These are phyloP conservation scores for Orchesella cincta DNA, from an alignment of 1,140 invertebrate genomes.

Conservation along the genomic window DNA sequence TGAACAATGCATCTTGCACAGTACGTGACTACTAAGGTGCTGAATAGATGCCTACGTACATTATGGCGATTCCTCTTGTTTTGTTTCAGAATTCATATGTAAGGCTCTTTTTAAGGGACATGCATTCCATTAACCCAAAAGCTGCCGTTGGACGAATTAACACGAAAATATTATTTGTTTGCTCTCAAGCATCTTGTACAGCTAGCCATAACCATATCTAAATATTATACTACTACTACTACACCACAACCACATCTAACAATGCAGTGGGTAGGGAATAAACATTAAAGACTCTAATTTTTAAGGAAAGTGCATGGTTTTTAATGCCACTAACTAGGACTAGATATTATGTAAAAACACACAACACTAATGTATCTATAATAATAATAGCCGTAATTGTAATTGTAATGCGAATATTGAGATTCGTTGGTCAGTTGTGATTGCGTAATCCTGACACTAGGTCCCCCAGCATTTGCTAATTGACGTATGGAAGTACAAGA, in stretches of 20 bases:
- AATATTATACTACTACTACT: too few relatives aligned
- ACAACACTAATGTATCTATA: not conserved
- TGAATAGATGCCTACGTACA: too few relatives aligned
- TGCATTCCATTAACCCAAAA: conserved; percentile 7
- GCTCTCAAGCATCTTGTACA: not conserved
- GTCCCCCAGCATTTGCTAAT: not conserved
- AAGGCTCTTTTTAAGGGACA: not conserved
- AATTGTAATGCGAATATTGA: not conserved
- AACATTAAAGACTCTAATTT: too few relatives aligned
- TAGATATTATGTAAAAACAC: not conserved
- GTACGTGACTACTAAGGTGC: too few relatives aligned
- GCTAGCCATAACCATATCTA: too few relatives aligned
- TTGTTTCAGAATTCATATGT: not conserved
- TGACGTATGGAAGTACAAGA: not conserved
- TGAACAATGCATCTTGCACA: too few relatives aligned
- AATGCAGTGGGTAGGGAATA: too few relatives aligned
- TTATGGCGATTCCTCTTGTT: too few relatives aligned
- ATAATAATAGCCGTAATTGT: not conserved
- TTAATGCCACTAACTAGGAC: too few relatives aligned
- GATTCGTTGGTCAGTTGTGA: not conserved
- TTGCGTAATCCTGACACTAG: not conserved
- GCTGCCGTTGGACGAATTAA: not conserved
- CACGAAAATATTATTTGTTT: not conserved
- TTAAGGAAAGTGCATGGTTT: too few relatives aligned
- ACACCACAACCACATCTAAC: too few relatives aligned